phyloP scores from a whole-genome alignment of 1,140 invertebrate species.

The Hermatobates lingyangjiaoensis region DNA sequence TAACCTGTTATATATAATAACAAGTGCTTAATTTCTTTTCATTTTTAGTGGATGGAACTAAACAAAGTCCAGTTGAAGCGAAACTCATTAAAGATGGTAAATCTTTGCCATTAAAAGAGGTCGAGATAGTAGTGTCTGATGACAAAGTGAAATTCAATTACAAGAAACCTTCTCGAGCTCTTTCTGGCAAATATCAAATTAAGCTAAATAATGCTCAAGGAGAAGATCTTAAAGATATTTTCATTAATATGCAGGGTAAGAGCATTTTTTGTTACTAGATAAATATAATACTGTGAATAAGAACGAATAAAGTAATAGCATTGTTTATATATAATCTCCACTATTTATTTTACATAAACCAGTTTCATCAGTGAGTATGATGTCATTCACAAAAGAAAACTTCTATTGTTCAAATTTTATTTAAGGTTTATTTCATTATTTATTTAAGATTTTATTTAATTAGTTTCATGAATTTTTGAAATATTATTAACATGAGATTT shows the following conservation, averaged over 20 bases:
- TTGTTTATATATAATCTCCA: too few species aligned
- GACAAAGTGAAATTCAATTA: slow-evolving; percentile 78
- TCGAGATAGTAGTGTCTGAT: slow-evolving; percentile 72
- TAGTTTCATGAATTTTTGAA: too few species aligned
- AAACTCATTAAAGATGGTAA: slow-evolving; percentile 80
- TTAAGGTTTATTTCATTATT: too few species aligned
- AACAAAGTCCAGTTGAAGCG: slow-evolving; percentile 66
- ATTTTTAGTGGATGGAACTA: slow-evolving; percentile 58
- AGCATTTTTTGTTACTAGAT: too few species aligned
- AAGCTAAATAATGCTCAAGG: slow-evolving; percentile 73
- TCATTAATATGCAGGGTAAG: slow-evolving; percentile 64
- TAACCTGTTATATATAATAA: slow-evolving; percentile 1
- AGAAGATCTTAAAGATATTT: slow-evolving; percentile 64
- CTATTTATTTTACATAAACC: too few species aligned
- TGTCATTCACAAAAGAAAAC: too few species aligned
- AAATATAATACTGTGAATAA: too few species aligned
- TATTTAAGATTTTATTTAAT: too few species aligned
- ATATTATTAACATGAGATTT: too few species aligned
- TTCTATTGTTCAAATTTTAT: too few species aligned
- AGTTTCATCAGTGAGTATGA: too few species aligned
- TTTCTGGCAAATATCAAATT: slow-evolving; percentile 66
- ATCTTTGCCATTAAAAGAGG: slow-evolving; percentile 62
- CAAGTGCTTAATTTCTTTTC: slow-evolving; percentile 6
- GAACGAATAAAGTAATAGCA: too few species aligned
- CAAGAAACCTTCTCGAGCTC: slow-evolving; percentile 66